Evolutionary conservation across 2,888 invertebrate genomes (phyloP).

Genomic region (Amblyjoppa proteus): DNA sequence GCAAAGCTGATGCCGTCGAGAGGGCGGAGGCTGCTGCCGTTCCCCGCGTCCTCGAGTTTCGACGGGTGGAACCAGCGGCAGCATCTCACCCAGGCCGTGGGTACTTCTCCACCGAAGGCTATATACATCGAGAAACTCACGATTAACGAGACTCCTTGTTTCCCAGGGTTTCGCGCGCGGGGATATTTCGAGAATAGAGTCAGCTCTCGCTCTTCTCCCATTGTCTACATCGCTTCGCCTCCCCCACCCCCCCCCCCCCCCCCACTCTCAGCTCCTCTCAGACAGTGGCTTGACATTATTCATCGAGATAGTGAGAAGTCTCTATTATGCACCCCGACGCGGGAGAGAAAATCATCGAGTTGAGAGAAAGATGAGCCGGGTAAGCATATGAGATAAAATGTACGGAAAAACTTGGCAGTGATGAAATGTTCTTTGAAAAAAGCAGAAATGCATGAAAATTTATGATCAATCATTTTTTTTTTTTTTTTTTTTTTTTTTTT

Average conservation of each 20-base stretch:
- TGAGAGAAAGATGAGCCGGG: slow-evolving; percentile 12
- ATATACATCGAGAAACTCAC: slow-evolving; percentile 49
- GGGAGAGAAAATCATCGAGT: slow-evolving; percentile 14
- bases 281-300: slow-evolving; percentile 59
- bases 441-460: not conserved
- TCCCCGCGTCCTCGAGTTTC: slow-evolving; percentile 53
- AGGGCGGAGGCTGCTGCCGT: slow-evolving; percentile 14
- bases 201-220: slow-evolving; percentile 42
- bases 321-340: slow-evolving; percentile 1
- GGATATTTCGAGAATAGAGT: slow-evolving; percentile 39
- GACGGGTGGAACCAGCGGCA: slow-evolving; percentile 45
- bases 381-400: slow-evolving; percentile 19
- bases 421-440: not conserved
- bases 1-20: slow-evolving; percentile 33
- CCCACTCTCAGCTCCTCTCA: slow-evolving; percentile 4
- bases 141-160: slow-evolving; percentile 63
- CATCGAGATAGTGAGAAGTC: slow-evolving; percentile 43
- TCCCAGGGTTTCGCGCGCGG: slow-evolving; percentile 45
- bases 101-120: not conserved
- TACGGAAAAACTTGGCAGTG: not conserved
- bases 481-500: not conserved
- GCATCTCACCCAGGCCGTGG: not conserved
- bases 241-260: too few relatives aligned
- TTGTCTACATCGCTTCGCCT: slow-evolving; percentile 50
- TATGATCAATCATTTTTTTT: not conserved